Evolutionary conservation across 2,888 invertebrate genomes (phyloP).

Genomic region (Meloe dianella): DNA sequence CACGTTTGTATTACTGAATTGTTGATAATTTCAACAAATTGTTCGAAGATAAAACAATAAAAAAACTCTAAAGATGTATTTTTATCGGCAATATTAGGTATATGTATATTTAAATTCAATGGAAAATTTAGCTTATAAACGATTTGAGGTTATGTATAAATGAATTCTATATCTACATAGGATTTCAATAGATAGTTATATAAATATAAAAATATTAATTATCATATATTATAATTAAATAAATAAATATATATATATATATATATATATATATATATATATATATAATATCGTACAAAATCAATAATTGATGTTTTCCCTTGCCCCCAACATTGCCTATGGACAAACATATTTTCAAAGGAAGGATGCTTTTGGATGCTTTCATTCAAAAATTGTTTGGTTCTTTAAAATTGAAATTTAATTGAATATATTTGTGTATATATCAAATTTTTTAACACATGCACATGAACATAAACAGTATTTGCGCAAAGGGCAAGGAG

Average conservation of each 20-base stretch:
- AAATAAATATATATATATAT: no score
- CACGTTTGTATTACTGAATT: no score
- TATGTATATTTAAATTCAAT: background rate
- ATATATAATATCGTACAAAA: constrained; percentile 53
- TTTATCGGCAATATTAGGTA: no score
- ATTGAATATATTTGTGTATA: constrained; percentile 35
- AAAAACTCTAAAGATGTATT: no score
- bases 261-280: constrained; percentile 34
- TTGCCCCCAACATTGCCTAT: constrained; percentile 46
- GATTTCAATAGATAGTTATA: no score
- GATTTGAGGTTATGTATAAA: constrained; percentile 29
- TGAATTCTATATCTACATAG: background rate
- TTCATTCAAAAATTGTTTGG: constrained; percentile 19
- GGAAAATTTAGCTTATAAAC: background rate
- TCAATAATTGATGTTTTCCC: constrained; percentile 58
- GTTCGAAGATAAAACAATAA: no score
- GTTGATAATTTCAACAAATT: no score
- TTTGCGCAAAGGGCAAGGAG: constrained; percentile 52
- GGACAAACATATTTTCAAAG: constrained; percentile 30
- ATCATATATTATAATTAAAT: no score
- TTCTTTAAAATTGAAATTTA: constrained; percentile 13
- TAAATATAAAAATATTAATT: no score
- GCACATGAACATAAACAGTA: constrained; percentile 54
- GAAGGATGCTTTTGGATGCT: no score
- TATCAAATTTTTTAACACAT: constrained; percentile 51